Conservation (phyloP, 1,140 invertebrate genomes). For the Phthorimaea operculella region DNA sequence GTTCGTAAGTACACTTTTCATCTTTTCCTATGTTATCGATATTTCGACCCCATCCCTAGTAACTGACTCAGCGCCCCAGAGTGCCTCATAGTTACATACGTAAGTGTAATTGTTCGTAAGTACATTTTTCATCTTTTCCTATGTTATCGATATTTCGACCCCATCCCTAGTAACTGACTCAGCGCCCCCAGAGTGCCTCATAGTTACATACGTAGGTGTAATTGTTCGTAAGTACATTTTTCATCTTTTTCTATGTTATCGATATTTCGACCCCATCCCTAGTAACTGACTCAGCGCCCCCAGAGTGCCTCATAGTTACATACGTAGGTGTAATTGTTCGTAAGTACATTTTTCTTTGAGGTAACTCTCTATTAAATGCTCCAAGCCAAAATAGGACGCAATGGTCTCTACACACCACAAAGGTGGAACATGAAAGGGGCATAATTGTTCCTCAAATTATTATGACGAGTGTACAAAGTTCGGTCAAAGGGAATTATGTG, state of each 20-base stretch:
- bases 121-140: slow-evolving; percentile 68
- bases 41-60: slow-evolving; percentile 20
- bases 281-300: slow-evolving; percentile 49
- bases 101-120: slow-evolving; percentile 64
- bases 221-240: slow-evolving; percentile 66
- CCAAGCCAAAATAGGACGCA: slow-evolving; percentile 60
- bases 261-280: slow-evolving; percentile 21
- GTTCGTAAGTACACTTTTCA: slow-evolving; percentile 66
- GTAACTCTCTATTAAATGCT: slow-evolving; percentile 66
- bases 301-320: slow-evolving; percentile 57
- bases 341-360: slow-evolving; percentile 67
- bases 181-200: slow-evolving; percentile 52
- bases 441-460: slow-evolving; percentile 66
- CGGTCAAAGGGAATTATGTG: slow-evolving; percentile 38
- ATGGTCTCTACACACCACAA: slow-evolving; percentile 44
- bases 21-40: no score
- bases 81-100: slow-evolving; percentile 60
- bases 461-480: slow-evolving; percentile 59
- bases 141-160: slow-evolving; percentile 13
- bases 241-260: slow-evolving; percentile 23
- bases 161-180: slow-evolving; percentile 43
- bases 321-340: slow-evolving; percentile 64
- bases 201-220: slow-evolving; percentile 63
- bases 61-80: slow-evolving; percentile 52
- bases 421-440: slow-evolving; percentile 56